A percentile compares a stretch with the other conserved stretches of the same genome.
phyloP scores from a whole-genome alignment of 1,140 invertebrate species.

The Lepidurus apus region DNA sequence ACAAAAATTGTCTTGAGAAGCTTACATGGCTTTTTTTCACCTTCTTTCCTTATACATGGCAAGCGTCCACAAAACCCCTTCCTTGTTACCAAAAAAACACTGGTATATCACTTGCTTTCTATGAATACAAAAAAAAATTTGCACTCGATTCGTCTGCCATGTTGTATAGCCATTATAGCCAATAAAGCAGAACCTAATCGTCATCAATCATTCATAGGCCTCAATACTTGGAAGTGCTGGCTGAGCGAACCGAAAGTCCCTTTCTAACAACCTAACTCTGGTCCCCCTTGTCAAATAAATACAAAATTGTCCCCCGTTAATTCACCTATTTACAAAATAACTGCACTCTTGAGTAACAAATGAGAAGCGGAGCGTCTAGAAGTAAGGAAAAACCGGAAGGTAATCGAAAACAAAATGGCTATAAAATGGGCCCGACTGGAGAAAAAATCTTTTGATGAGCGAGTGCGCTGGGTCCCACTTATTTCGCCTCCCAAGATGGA shows the following conservation, averaged over 20 bases:
- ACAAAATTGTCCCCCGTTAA: not conserved
- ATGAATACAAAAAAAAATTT: not conserved
- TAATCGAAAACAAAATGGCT: not conserved
- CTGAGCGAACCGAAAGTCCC: not conserved
- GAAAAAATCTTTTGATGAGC: constrained; percentile 2
- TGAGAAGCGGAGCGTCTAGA: not conserved
- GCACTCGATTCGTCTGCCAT: not conserved
- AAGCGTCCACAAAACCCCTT: not conserved
- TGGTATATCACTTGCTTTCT: not conserved
- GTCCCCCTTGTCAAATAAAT: constrained; percentile 9
- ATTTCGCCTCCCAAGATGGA: not conserved
- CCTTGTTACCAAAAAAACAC: not conserved
- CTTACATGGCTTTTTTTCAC: not conserved
- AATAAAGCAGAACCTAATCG: not conserved
- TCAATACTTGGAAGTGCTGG: not conserved
- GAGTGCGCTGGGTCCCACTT: not conserved
- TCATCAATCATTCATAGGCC: no score
- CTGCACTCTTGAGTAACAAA: constrained; percentile 10
- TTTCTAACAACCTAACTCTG: not conserved
- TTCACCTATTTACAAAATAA: constrained; percentile 11
- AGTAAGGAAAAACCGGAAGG: not conserved
- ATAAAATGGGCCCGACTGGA: not conserved
- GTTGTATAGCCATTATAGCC: not conserved
- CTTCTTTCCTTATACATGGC: not conserved
- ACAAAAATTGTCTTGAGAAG: not conserved